Base-by-base conservation (phyloP, 2,797 vertebrate species). In the Danio tinwini region DNA sequence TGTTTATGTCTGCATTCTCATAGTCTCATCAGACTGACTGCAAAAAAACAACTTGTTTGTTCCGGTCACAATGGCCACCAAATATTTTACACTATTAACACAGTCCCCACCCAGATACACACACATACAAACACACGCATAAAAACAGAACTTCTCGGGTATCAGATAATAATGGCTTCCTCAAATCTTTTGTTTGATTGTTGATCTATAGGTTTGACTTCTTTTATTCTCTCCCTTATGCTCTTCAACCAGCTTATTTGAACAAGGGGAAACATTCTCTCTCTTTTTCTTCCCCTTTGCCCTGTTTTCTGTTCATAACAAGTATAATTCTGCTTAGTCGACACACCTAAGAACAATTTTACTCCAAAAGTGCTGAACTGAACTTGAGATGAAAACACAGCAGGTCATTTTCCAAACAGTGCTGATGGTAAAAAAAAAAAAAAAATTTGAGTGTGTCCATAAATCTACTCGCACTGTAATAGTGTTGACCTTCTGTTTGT, bases 151-250 rank as follows among this genome's bases (percentile, higher is more conserved):
- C 17, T 58, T 80, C 69, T 52, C 83, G 64, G 76, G 78, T 87
- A 77, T 84, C 74, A 50, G 49, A 50, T 70, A 71, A 78, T 73
- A 62, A 63, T 52, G 56, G 37, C 62, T 85, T 72, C 72, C 37
- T 40, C 12, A 9, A 16, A n/a, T 52, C 68, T 70, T 82, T 85
- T 83, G 81, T 83, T 76, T 42, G 37, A n/a, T 29, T 52, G 53
- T 62, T 70, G 29, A 50, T 37, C 64, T 73, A 49, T 58, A 50
- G 64, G 69, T 70, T 74, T 16, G 3, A 72, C 37, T 56, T 81
- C 82, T 82, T 88, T 86, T 89, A 87, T 87, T 87, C 88, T 88
- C 88, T 90, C 90, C 89, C 90, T 70, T 62, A 44, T 42, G 61
- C 68, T 53, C 17, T 44, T 71, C 37, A 52, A 71, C 87, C 17